Conservation (phyloP, 2,797 vertebrate genomes). For the Phaenicophaeus curvirostris region DNA sequence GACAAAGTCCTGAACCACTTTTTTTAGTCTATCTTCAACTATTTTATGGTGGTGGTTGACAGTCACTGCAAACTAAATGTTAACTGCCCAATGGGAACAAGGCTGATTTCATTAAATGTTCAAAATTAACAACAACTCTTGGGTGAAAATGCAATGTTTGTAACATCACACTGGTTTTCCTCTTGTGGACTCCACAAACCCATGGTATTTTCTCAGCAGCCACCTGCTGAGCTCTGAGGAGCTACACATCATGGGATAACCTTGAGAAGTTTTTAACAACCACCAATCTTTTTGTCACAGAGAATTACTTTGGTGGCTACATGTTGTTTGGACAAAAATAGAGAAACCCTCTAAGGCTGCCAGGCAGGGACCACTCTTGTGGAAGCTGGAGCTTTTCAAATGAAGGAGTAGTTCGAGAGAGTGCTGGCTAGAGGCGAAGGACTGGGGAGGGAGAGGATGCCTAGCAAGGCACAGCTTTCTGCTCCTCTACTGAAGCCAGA, state of each 20-base stretch:
- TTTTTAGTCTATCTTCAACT: not conserved
- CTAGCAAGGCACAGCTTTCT: not conserved
- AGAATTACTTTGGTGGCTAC: not conserved
- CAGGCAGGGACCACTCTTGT: not conserved
- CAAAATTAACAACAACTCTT: not conserved
- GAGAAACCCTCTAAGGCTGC: not conserved
- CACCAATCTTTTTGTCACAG: not conserved
- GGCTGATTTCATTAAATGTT: not conserved
- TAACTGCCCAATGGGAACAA: not conserved
- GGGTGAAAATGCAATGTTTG: not conserved
- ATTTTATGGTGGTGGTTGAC: not conserved
- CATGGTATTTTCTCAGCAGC: not conserved
- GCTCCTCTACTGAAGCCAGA: not conserved
- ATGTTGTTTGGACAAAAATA: not conserved
- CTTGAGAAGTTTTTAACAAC: not conserved
- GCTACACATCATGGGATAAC: not conserved
- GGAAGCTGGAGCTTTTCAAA: not conserved
- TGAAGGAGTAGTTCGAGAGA: not conserved
- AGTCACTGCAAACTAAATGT: not conserved
- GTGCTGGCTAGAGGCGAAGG: not conserved
- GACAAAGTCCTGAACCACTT: not conserved
- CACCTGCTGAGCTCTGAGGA: not conserved
- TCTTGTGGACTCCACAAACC: not conserved
- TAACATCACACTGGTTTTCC: not conserved
- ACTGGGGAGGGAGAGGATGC: not conserved